Evolutionary conservation across 2,113 vertebrate species (phyloP).

Genomic region (Pituophis catenifer): DNA sequence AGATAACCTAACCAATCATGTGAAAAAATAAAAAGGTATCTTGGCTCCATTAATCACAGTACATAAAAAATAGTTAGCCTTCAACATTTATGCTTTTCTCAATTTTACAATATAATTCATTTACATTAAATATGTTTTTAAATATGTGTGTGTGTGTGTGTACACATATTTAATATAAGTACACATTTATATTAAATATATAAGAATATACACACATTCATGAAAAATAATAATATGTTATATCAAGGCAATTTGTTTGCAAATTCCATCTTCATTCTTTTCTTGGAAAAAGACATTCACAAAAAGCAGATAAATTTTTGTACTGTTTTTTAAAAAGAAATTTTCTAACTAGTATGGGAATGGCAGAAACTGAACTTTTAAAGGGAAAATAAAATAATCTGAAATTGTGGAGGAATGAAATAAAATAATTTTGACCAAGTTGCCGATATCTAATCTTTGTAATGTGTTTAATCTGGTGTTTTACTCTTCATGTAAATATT

Average conservation of each 20-base stretch:
- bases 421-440: neutral
- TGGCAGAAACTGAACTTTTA: neutral
- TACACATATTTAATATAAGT: neutral
- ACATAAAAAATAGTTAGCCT: neutral
- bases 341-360: neutral
- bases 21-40: neutral
- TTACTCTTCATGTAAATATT: neutral
- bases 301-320: neutral
- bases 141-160: neutral
- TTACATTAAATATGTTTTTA: neutral
- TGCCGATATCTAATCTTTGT: neutral
- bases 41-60: neutral
- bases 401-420: neutral
- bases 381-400: neutral
- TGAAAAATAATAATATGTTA: neutral
- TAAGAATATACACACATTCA: neutral
- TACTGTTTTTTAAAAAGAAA: neutral
- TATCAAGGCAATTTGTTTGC: neutral
- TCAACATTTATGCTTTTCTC: neutral
- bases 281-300: neutral
- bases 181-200: neutral
- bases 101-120: neutral
- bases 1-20: neutral
- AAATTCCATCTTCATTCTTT: neutral
- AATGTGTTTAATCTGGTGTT: neutral